Evolutionary conservation across 2,888 invertebrate genomes (phyloP).

Genomic region (Octonoba sinensis): DNA sequence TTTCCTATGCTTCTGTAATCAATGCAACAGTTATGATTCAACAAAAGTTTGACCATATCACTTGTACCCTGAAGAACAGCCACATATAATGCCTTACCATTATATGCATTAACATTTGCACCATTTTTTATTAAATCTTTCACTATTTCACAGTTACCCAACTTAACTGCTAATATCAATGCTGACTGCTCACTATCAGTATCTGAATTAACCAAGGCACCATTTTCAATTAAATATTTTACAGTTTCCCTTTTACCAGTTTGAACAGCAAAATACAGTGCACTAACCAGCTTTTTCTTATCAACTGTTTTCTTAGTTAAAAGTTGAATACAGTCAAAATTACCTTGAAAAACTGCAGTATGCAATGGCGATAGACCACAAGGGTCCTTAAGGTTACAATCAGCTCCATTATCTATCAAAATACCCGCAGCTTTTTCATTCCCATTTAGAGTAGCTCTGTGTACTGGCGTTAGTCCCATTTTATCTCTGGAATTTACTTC

Average conservation of each 20-base stretch:
- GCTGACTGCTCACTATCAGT: no score
- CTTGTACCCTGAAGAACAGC: no score
- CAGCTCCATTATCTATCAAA: neutral
- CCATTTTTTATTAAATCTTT: no score
- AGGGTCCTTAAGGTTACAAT: constrained; percentile 1
- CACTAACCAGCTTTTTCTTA: neutral
- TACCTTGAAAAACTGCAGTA: neutral
- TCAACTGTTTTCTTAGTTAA: constrained; percentile 1
- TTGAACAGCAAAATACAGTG: constrained; percentile 17
- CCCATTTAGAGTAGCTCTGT: neutral
- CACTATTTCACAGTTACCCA: no score
- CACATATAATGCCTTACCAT: no score
- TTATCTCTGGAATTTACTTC: neutral
- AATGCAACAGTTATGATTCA: no score
- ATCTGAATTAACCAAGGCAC: no score
- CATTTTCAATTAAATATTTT: no score
- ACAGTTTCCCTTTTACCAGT: neutral
- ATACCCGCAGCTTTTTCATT: neutral
- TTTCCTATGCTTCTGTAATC: no score
- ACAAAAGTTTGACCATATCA: no score
- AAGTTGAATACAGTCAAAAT: neutral
- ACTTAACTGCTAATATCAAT: no score
- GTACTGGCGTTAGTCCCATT: neutral
- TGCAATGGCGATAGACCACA: constrained; percentile 7
- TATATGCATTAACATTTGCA: no score